phyloP scores from a whole-genome alignment of 2,797 vertebrate genomes.

The Neosalanx taihuensis region DNA sequence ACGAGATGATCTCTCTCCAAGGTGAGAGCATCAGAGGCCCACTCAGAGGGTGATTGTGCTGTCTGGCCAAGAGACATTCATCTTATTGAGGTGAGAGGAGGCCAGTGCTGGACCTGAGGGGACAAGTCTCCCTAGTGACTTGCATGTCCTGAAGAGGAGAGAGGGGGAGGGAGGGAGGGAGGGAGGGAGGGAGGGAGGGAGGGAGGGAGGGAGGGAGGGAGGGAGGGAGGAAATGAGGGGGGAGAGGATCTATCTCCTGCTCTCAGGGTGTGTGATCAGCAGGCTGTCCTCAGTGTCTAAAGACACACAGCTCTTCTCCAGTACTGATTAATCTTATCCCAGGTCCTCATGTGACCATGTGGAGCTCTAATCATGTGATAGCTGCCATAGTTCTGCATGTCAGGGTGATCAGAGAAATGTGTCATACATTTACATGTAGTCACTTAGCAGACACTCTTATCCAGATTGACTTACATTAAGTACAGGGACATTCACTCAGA shows the following conservation, averaged over 20 bases:
- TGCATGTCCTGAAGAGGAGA: slow-evolving; percentile 11
- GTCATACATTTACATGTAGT: no score
- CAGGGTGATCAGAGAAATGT: no score
- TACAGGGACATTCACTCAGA: no score
- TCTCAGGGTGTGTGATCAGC: no score
- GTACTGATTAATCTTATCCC: not conserved
- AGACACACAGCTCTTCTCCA: not conserved
- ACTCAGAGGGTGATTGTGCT: slow-evolving; percentile 15
- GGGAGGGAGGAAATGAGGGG: no score
- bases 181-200: not conserved
- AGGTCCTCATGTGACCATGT: not conserved
- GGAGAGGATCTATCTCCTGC: no score
- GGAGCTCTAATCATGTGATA: no score
- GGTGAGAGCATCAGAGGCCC: not conserved
- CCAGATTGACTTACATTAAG: no score
- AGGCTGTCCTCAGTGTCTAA: not conserved
- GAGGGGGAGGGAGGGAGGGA: not conserved
- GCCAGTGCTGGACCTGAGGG: slow-evolving; percentile 30
- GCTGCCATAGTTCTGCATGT: no score
- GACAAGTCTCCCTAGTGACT: slow-evolving; percentile 19
- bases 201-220: not conserved
- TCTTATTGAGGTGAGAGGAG: slow-evolving; percentile 25
- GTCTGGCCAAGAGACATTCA: slow-evolving; percentile 23
- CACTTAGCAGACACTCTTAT: no score
- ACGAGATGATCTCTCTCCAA: slow-evolving; percentile 5